phyloP scores from a whole-genome alignment of 2,888 invertebrate species.

The Dicycla oo region DNA sequence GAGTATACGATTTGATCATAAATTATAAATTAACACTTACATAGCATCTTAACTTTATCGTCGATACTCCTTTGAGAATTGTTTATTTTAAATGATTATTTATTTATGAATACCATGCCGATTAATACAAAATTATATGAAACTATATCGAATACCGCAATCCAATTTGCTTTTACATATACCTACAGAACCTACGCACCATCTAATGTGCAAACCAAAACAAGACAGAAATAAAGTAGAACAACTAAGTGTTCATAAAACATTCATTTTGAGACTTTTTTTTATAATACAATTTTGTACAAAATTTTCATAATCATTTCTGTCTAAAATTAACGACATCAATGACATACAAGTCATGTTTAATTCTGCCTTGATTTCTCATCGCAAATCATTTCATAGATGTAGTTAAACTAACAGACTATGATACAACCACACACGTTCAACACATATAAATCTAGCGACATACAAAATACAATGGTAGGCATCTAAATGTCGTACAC shows the following conservation, averaged over 20 bases:
- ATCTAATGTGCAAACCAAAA: conserved; percentile 23
- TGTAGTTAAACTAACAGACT: conserved; percentile 53
- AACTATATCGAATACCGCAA: conserved; percentile 72
- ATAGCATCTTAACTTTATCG: conserved; percentile 59
- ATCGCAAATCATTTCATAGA: conserved; percentile 37
- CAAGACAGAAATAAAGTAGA: conserved; percentile 48
- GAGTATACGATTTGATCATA: conserved; percentile 88
- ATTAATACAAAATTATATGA: conserved; percentile 66
- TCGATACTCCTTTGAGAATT: conserved; percentile 65
- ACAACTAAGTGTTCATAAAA: neutral
- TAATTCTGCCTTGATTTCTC: conserved; percentile 59
- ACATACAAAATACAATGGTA: conserved; percentile 56
- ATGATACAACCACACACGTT: conserved; percentile 63
- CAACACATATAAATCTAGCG: conserved; percentile 49
- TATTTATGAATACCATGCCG: conserved; percentile 64
- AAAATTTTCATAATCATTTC: conserved; percentile 29
- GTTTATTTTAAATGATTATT: conserved; percentile 48
- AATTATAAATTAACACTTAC: conserved; percentile 70
- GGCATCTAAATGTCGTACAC: conserved; percentile 54
- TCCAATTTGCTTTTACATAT: conserved; percentile 52
- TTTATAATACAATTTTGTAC: conserved; percentile 28
- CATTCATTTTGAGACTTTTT: conserved; percentile 24
- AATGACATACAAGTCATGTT: conserved; percentile 27
- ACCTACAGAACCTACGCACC: conserved; percentile 16
- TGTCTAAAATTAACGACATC: conserved; percentile 13